Base-by-base conservation (phyloP, 2,113 vertebrate genomes). In the Bettongia penicillata region DNA sequence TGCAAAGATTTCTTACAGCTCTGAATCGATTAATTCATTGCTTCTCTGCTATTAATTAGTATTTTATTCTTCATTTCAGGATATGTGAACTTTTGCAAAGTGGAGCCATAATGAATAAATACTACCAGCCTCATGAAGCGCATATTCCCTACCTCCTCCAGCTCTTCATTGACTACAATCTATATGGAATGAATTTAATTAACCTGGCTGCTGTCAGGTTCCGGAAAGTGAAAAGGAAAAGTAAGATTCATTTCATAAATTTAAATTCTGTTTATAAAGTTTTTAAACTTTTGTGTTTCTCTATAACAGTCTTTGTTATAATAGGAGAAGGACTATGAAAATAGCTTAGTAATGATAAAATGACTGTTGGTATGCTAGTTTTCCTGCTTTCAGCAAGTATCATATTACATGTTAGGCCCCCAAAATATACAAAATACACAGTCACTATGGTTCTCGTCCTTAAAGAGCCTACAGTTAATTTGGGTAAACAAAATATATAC, bases 101-200 rank as follows among this genome's bases (percentile, higher is more conserved):
- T 95, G 99, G 99, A 98, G 99, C 99, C 53, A 99, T 99, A 98
- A 99, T 99, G 99, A 99, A 99, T 99, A 99, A 99, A 98, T 99
- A 97, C 97, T 99, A 99, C 97, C 99, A 99, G 99, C 99, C 99
- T 96, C 99, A 99, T 52, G 99, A 99, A 98, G 99, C 99, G 90
- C 99, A 99, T 98, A 99, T 99, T 98, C 99, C 99, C 97, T 99
- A 99, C 99, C 99, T 99, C 98, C 99, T 99, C 93, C 99, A 99
- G 97, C 99, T 99, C 98, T 99, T 99, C 98, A 99, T 99, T 96
- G 99, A 99, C 98, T 99, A 99, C 99, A 99, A 99, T 98, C 99
- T 99, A 93, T 99, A 99, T 95, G 99, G 99, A 98, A 99, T 99
- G 99, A 99, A 99, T 98, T 98, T 99, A 98, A 97, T 99, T 96